A percentile compares a stretch with the other conserved stretches of the same genome.
phyloP scores from a whole-genome alignment of 2,888 invertebrate species.

The Lithosia quadra region DNA sequence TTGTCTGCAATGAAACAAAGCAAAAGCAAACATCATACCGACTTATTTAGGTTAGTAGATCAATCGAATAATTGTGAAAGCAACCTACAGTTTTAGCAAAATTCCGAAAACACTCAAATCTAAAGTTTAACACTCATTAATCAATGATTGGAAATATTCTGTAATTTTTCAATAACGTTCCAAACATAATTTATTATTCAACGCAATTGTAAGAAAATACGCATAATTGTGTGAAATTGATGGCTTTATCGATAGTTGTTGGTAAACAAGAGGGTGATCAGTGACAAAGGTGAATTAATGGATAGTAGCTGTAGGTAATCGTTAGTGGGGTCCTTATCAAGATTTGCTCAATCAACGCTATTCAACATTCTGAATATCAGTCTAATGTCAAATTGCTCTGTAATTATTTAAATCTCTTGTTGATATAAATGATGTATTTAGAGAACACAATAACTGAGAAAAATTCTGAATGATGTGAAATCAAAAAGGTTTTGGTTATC shows the following conservation, averaged over 20 bases:
- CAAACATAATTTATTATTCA: background rate
- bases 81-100: background rate
- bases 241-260: conserved; percentile 43
- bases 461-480: background rate
- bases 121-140: background rate
- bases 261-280: conserved; percentile 71
- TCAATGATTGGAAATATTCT: background rate
- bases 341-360: conserved; percentile 79
- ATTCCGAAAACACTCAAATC: background rate
- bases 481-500: background rate
- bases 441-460: background rate
- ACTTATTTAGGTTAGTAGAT: no score
- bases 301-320: conserved; percentile 54
- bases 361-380: conserved; percentile 61
- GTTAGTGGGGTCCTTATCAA: conserved; percentile 71
- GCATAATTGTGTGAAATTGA: conserved; percentile 45
- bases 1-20: no score
- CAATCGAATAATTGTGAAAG: background rate
- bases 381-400: conserved; percentile 33
- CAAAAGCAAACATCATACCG: no score
- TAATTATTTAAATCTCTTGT: conserved; percentile 49
- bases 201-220: conserved; percentile 26
- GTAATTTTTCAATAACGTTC: background rate
- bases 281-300: conserved; percentile 61
- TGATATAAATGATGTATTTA: conserved; percentile 24